Conservation (phyloP, 2,113 vertebrate genomes). For the Petaurus breviceps region DNA sequence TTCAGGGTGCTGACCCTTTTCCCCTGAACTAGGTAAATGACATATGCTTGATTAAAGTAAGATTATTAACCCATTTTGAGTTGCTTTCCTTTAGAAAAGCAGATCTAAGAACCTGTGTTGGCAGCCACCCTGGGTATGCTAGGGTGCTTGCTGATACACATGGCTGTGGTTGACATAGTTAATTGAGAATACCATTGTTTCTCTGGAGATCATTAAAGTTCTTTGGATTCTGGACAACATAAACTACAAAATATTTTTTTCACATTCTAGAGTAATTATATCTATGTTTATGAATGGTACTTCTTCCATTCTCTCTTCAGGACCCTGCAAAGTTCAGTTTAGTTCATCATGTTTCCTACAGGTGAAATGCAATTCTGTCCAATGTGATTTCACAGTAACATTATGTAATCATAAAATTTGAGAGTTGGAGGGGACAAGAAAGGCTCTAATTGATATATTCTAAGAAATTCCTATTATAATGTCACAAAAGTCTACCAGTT, state of each 20-base stretch:
- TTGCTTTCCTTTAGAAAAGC: too few species aligned
- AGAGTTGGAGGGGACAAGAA: not conserved
- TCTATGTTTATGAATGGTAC: not conserved
- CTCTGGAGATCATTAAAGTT: not conserved
- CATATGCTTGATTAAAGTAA: too few species aligned
- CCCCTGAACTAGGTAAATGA: too few species aligned
- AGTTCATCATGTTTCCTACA: not conserved
- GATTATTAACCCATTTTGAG: too few species aligned
- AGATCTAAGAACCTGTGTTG: too few species aligned
- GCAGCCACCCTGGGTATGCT: too few species aligned
- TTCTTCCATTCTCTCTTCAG: not conserved
- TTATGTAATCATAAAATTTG: not conserved
- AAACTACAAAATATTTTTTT: not conserved
- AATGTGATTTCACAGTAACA: not conserved
- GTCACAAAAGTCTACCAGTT: not conserved
- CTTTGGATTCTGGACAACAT: not conserved
- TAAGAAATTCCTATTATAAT: not conserved
- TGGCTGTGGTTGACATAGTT: slow-evolving; percentile 60
- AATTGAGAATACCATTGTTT: not conserved
- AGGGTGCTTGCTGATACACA: too few species aligned
- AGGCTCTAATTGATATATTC: not conserved
- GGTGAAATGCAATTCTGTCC: not conserved
- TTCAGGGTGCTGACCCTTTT: too few species aligned
- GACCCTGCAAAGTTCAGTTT: not conserved
- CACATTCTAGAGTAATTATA: not conserved